phyloP scores from a whole-genome alignment of 2,888 invertebrate genomes.

The Netelia inedita region DNA sequence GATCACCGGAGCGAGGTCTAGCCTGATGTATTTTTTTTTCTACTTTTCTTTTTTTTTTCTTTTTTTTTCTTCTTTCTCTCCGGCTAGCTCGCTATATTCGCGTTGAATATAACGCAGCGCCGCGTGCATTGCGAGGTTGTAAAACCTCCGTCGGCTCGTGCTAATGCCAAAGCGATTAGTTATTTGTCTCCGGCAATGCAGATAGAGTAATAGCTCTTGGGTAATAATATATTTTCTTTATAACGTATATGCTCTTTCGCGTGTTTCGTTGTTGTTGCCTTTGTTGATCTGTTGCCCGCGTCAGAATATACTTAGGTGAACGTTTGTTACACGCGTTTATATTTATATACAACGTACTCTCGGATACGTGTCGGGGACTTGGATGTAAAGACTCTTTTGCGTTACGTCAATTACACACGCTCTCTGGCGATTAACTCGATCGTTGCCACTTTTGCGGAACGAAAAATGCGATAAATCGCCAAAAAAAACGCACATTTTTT shows the following conservation, averaged over 20 bases:
- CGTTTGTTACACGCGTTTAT: background rate
- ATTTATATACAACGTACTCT: conserved; percentile 4
- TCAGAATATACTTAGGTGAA: conserved; percentile 15
- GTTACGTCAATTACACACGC: conserved; percentile 27
- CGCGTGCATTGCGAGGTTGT: conserved; percentile 39
- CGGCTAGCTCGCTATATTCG: background rate
- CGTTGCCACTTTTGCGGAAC: conserved; percentile 1
- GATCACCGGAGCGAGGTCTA: conserved; percentile 6
- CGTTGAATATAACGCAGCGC: conserved; percentile 30
- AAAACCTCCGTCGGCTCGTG: conserved; percentile 65
- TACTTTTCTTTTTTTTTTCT: too few species aligned
- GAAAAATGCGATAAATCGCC: background rate
- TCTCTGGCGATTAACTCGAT: conserved; percentile 18
- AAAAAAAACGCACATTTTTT: background rate
- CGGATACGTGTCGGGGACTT: background rate
- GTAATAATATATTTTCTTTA: conserved; percentile 61
- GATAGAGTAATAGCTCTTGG: conserved; percentile 65
- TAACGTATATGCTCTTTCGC: conserved; percentile 28
- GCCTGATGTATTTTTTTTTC: background rate
- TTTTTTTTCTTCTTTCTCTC: conserved; percentile 10
- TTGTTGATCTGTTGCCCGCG: conserved; percentile 28
- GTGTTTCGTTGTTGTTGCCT: conserved; percentile 37
- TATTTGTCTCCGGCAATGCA: conserved; percentile 66
- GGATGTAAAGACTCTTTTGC: conserved; percentile 2
- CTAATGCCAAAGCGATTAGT: conserved; percentile 68